These are phyloP conservation scores for Scaptomyza montana DNA, from an alignment of 1,140 invertebrate species.

Conservation along the genomic window DNA sequence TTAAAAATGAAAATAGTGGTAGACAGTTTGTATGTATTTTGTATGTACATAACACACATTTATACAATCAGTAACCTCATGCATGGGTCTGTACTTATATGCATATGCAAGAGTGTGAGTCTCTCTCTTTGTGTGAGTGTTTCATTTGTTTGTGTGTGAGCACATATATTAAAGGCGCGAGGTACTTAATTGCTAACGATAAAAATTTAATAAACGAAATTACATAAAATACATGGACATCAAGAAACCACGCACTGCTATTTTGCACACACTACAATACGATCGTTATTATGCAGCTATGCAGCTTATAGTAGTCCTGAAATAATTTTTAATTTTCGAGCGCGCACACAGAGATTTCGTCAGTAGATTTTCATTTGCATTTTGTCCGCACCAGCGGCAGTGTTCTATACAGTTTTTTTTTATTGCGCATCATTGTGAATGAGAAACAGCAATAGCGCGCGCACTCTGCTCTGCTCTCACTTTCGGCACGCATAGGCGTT, in stretches of 20 bases:
- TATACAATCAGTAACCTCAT: conserved; percentile 23
- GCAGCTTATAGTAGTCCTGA: conserved; percentile 20
- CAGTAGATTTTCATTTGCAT: conserved; percentile 58
- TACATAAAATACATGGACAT: conserved; percentile 65
- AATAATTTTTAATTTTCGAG: conserved; percentile 54
- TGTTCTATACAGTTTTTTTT: conserved; percentile 65
- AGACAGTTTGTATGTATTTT: conserved; percentile 36
- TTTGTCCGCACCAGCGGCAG: conserved; percentile 21
- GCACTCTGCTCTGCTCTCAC: conserved; percentile 47
- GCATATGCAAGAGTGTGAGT: conserved; percentile 13
- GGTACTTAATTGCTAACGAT: conserved; percentile 62
- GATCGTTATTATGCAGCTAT: conserved; percentile 1
- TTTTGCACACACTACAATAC: not conserved
- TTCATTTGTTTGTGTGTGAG: conserved; percentile 45
- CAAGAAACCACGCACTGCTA: conserved; percentile 14
- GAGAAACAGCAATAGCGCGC: conserved; percentile 65
- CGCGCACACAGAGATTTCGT: conserved; percentile 54
- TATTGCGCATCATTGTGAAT: conserved; percentile 79
- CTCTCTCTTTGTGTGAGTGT: conserved; percentile 18
- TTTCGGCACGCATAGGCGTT: conserved; percentile 24
- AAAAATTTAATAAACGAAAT: conserved; percentile 71
- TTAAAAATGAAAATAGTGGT: conserved; percentile 78
- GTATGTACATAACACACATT: conserved; percentile 33
- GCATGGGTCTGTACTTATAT: conserved; percentile 18
- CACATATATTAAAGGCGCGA: conserved; percentile 73